Evolutionary conservation across 2,797 vertebrate genomes (phyloP).

Genomic region (Potorous gilbertii): DNA sequence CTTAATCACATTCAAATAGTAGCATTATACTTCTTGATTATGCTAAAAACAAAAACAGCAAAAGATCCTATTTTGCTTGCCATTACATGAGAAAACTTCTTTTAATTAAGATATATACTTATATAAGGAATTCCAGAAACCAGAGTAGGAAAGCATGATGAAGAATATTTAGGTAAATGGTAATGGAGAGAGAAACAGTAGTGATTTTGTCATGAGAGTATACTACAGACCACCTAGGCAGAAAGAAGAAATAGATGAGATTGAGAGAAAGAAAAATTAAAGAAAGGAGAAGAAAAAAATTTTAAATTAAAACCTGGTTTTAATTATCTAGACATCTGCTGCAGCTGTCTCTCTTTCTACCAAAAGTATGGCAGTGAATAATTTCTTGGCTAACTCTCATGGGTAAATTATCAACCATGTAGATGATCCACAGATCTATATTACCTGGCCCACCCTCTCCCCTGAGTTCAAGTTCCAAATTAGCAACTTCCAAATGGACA

Average conservation of each 20-base stretch:
- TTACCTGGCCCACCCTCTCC: background rate
- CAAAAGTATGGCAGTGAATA: background rate
- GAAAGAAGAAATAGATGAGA: background rate
- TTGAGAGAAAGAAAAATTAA: background rate
- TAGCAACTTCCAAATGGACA: background rate
- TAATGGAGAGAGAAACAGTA: background rate
- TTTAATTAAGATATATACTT: background rate
- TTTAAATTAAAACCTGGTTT: background rate
- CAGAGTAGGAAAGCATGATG: background rate
- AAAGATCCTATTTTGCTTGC: too few relatives aligned
- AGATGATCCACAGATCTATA: background rate
- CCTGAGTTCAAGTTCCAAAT: background rate
- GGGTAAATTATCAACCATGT: background rate
- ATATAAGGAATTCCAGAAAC: background rate
- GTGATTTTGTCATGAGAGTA: background rate
- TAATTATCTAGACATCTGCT: background rate
- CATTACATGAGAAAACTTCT: background rate
- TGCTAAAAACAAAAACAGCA: too few relatives aligned
- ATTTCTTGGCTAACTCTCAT: background rate
- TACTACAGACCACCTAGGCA: background rate
- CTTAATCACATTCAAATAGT: too few relatives aligned
- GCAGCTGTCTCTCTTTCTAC: background rate
- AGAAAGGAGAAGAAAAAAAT: background rate
- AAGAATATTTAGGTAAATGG: background rate
- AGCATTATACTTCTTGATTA: too few relatives aligned